Evolutionary conservation across 2,797 vertebrate genomes (phyloP).

Genomic region (Fundulus diaphanus): DNA sequence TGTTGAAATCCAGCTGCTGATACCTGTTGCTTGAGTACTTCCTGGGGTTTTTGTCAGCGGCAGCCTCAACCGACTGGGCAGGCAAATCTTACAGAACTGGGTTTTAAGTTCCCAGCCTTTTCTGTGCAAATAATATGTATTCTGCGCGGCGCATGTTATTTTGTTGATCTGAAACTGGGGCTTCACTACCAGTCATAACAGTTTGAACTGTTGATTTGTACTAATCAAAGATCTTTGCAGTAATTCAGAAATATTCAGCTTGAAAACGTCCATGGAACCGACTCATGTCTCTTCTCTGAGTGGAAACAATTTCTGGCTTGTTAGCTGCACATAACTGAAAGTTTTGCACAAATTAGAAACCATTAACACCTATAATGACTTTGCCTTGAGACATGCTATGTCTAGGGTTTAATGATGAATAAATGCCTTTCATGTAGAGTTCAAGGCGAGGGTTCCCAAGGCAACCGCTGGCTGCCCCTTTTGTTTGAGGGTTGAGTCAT

Average conservation of each 20-base stretch:
- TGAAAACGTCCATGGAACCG: not conserved
- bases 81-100: too few relatives aligned
- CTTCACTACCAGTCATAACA: too few relatives aligned
- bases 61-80: too few relatives aligned
- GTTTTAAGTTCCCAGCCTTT: too few relatives aligned
- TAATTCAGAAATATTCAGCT: not conserved
- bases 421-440: conserved; percentile 37
- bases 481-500: conserved; percentile 45
- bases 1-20: not conserved
- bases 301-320: conserved; percentile 9
- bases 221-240: not conserved
- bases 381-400: conserved; percentile 11
- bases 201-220: too few relatives aligned
- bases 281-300: not conserved
- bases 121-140: too few relatives aligned
- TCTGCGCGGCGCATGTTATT: too few relatives aligned
- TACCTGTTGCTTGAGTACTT: not conserved
- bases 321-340: conserved; percentile 22
- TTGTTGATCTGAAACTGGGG: too few relatives aligned
- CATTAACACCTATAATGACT: conserved; percentile 5
- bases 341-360: conserved; percentile 14
- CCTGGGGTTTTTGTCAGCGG: not conserved
- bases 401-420: conserved; percentile 19
- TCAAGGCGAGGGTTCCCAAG: conserved; percentile 45
- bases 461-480: conserved; percentile 37